Evolutionary conservation across 2,888 invertebrate species (phyloP), one percentile per base, ranked within the genome.

Genomic region (Entomobrya proxima): DNA sequence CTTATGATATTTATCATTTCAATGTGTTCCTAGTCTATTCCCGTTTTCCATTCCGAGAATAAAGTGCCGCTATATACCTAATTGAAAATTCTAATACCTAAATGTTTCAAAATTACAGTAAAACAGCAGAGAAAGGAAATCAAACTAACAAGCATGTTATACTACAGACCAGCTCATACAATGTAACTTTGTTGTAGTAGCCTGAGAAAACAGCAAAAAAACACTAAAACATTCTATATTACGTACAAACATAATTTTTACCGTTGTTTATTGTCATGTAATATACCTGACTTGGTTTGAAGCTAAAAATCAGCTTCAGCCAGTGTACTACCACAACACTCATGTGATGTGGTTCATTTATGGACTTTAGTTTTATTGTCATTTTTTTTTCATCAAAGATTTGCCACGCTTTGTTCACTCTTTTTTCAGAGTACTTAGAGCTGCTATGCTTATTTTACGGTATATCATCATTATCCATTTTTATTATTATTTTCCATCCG

Each of bases 321-420:
- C n/a, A 47, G 15, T 3, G 47, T 47, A 47, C 47, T 47, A 15
- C 15, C 18, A 52, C 52, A 58, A 27, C 55, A 9, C 9, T 9
- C 40, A 21, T 35, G 27, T 58, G 4, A 47, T 7, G 9, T 2
- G 15, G 47, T 47, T 2, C 3, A 47, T n/a, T 47, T 47, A 67
- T 67, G 40, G 67, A 40, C 64, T n/a, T 35, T 18, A 40, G 15
- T 74, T 47, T 74, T 74, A 74, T 74, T 74, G 44, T 21, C 32
- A 52, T 74, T 74, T 50, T 52, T 52, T 50, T 61, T 55, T n/a
- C n/a, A 58, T 30, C 55, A 24, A 58, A 35, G 74, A 74, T 74
- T 74, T 74, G 50, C 52, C 52, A 74, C 74, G 74, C 74, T 74
- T 30, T 58, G 30, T 74, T 74, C 74, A 74, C 30, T 32, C 18